Conservation (phyloP, 2,888 invertebrate species). For the Balanococcus diminutus region DNA sequence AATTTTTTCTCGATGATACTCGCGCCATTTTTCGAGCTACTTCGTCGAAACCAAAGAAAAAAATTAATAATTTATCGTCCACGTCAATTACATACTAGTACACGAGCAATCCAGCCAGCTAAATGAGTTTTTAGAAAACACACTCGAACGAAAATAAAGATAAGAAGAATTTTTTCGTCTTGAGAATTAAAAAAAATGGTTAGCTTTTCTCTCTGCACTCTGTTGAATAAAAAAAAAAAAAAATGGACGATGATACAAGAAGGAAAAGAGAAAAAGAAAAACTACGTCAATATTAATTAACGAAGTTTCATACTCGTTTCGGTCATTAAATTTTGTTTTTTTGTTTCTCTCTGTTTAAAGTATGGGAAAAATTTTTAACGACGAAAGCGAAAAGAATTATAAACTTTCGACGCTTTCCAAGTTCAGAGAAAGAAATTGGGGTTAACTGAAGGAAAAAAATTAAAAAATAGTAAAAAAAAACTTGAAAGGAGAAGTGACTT, state of each 20-base stretch:
- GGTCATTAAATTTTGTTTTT: conserved; percentile 21
- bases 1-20: not conserved
- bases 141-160: not conserved
- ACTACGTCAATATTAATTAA: conserved; percentile 11
- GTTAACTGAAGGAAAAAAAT: not conserved
- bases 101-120: not conserved
- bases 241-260: not conserved
- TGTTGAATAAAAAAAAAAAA: not conserved
- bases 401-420: conserved; percentile 1
- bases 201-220: not conserved
- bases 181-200: not conserved
- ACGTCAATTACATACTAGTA: not conserved
- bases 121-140: not conserved
- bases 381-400: conserved; percentile 22
- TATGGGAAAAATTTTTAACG: not conserved
- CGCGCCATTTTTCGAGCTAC: not conserved
- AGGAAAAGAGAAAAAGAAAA: not conserved
- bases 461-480: not conserved
- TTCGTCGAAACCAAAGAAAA: not conserved
- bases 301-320: conserved; percentile 19
- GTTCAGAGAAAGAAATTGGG: not conserved
- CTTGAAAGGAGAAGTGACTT: not conserved
- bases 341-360: not conserved
- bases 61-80: not conserved
- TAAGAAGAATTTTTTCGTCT: conserved; percentile 2